Evolutionary conservation across 2,797 vertebrate genomes (phyloP).

Genomic region (Austrolebias charrua): DNA sequence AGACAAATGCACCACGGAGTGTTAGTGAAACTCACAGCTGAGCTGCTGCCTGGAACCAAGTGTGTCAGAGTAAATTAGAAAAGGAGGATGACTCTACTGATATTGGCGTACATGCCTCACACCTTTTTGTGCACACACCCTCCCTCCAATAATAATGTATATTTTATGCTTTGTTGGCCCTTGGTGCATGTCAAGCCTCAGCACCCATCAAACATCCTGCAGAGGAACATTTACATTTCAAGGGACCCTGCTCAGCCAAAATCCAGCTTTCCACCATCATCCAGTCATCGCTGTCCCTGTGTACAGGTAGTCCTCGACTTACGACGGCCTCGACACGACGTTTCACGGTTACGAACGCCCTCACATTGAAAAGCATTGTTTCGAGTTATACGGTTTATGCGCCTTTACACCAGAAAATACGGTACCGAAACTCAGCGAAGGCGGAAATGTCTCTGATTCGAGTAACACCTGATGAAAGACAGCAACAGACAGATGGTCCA

Average conservation of each 20-base stretch:
- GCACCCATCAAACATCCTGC: conserved; percentile 71
- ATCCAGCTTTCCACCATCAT: conserved; percentile 37
- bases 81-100: background rate
- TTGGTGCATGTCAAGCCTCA: conserved; percentile 41
- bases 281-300: conserved; percentile 51
- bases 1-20: no score
- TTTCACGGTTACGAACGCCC: no score
- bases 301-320: no score
- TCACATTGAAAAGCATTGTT: no score
- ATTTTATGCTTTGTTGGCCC: conserved; percentile 72
- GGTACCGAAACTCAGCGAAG: no score
- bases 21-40: conserved; percentile 3
- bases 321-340: no score
- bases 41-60: conserved; percentile 5
- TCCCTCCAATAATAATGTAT: conserved; percentile 64
- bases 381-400: no score
- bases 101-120: conserved; percentile 29
- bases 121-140: conserved; percentile 49
- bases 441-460: conserved; percentile 28
- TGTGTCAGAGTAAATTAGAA: conserved; percentile 7
- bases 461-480: conserved; percentile 19
- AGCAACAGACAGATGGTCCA: background rate
- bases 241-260: conserved; percentile 54
- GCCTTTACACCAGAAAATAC: no score
- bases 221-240: conserved; percentile 70